These are phyloP conservation scores for Procavia capensis DNA, from an alignment of 2,113 vertebrate genomes.

Conservation along the genomic window DNA sequence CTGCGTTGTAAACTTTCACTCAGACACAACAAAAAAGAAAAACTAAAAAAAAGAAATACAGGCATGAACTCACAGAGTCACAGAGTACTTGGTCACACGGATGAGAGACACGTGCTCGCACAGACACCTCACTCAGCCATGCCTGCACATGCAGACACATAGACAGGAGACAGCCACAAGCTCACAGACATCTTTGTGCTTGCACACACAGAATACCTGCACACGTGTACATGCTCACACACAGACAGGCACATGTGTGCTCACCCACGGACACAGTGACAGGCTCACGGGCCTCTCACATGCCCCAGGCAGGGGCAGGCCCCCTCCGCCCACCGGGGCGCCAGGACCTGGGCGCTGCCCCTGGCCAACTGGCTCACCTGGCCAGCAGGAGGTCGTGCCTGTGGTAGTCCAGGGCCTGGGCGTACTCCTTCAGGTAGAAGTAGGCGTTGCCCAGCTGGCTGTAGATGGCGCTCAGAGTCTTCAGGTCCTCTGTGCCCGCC, in stretches of 20 bases:
- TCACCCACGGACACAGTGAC: too few species aligned
- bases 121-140: not conserved
- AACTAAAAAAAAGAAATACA: too few species aligned
- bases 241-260: too few species aligned
- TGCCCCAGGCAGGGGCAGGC: not conserved
- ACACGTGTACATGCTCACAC: too few species aligned
- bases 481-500: slow-evolving; percentile 97
- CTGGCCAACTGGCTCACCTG: slow-evolving; percentile 86
- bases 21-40: too few species aligned
- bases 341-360: not conserved
- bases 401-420: slow-evolving; percentile 96
- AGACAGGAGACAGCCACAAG: too few species aligned
- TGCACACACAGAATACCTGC: too few species aligned
- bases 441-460: slow-evolving; percentile 99
- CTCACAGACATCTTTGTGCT: not conserved
- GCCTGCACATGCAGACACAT: too few species aligned
- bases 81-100: too few species aligned
- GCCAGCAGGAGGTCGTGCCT: slow-evolving; percentile 96
- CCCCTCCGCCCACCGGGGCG: not conserved
- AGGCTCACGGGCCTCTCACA: too few species aligned
- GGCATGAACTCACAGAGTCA: not conserved
- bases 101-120: too few species aligned
- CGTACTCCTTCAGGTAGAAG: slow-evolving; percentile 98
- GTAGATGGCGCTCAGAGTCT: slow-evolving; percentile 99
- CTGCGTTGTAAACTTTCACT: too few species aligned